Base-by-base conservation (phyloP, 2,797 vertebrate genomes). In the Chiroxiphia lanceolata region DNA sequence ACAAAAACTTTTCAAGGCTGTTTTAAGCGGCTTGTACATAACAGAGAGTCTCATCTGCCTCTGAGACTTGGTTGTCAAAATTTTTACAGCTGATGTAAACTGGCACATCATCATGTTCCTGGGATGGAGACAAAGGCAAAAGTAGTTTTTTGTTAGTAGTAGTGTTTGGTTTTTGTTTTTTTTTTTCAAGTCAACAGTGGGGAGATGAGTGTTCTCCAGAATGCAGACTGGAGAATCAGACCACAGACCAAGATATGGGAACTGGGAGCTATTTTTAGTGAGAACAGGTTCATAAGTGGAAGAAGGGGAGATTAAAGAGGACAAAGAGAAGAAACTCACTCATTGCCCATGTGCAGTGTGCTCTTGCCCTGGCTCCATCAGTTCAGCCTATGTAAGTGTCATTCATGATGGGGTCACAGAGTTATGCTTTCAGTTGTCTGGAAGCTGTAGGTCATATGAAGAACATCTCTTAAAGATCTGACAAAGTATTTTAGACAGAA, bases 401-500 rank as follows among this genome's bases (percentile, higher is more conserved):
- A 93, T 82, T 96, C 67, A 33, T 29, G 57, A 81, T 47, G 51
- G 71, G 94, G 85, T 88, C 89, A 91, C 59, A 89, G 82, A 92
- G 89, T 92, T 92, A 78, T 72, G 53, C 84, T 96, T 97, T 89
- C 86, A 89, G 83, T 93, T 96, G 91, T 89, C 93, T 95, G 93
- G 93, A 96, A 87, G 70, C 65, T 84, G 90, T 89, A 93, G 96
- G 96, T 97, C 95, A 80, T 87, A 93, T n/a, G 63, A 95, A 97
- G 95, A 96, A 94, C 87, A 80, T 83, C 89, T 84, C 89, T 74
- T 89, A 88, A 94, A 93, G 77, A 88, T 90, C 75, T 95, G 94
- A 96, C 91, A 97, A 96, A 97, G 94, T 95, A 93, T 96, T 96
- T 95, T 76, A 97, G 95, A 96, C 95, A 96, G 96, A 96, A 95